phyloP scores from a whole-genome alignment of 2,888 invertebrate species.

The Xestia sexstrigata region DNA sequence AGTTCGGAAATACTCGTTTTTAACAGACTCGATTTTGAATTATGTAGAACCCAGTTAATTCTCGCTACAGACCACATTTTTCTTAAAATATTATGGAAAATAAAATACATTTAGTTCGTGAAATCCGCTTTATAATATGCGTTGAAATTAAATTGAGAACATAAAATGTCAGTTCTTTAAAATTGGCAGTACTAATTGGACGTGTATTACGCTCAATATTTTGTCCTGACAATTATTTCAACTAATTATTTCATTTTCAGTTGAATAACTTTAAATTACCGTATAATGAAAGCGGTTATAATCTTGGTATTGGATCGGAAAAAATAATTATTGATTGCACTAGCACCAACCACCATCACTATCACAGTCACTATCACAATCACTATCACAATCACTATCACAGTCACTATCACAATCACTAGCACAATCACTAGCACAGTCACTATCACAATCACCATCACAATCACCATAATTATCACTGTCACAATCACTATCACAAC shows the following conservation, averaged over 20 bases:
- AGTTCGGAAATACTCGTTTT: neutral
- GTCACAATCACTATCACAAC: too few relatives aligned
- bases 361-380: too few relatives aligned
- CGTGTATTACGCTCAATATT: conserved; percentile 39
- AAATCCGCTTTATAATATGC: conserved; percentile 12
- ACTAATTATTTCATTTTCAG: conserved; percentile 23
- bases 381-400: too few relatives aligned
- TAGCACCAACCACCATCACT: too few relatives aligned
- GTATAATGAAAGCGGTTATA: conserved; percentile 11
- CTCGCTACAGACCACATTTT: neutral
- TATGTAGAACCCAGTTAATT: neutral
- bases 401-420: too few relatives aligned
- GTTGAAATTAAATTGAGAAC: conserved; percentile 15
- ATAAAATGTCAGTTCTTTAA: conserved; percentile 14
- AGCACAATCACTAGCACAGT: too few relatives aligned
- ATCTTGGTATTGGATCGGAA: neutral
- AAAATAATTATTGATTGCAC: neutral
- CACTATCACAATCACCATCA: too few relatives aligned
- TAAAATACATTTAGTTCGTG: conserved; percentile 7
- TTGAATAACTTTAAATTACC: conserved; percentile 1
- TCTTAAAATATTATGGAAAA: conserved; percentile 9
- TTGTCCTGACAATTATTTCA: conserved; percentile 21
- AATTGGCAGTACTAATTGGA: conserved; percentile 29
- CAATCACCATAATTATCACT: too few relatives aligned
- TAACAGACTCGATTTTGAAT: neutral